Evolutionary conservation across 2,113 vertebrate genomes (phyloP).

Genomic region (Chitala chitala): DNA sequence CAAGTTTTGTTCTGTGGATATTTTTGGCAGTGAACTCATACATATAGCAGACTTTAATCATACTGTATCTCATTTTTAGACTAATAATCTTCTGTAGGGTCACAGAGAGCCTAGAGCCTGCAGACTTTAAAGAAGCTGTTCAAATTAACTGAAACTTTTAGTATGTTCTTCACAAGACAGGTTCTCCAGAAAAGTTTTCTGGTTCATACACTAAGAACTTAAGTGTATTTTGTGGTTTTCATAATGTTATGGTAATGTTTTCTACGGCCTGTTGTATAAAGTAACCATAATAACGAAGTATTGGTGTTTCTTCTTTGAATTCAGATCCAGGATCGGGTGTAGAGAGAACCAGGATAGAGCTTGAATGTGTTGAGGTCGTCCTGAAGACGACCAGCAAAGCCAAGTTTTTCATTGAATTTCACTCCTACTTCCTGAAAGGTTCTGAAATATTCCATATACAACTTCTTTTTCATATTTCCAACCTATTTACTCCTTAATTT

Average conservation of each 20-base stretch:
- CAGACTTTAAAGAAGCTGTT: too few relatives aligned
- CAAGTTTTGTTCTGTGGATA: not conserved
- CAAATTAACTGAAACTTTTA: too few relatives aligned
- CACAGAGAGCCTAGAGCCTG: too few relatives aligned
- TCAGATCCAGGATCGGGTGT: constrained; percentile 50
- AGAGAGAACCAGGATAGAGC: constrained; percentile 68
- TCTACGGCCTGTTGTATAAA: too few relatives aligned
- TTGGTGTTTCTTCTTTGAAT: not conserved
- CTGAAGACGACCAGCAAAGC: constrained; percentile 77
- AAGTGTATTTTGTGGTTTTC: not conserved
- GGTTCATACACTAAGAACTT: too few relatives aligned
- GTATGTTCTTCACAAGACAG: too few relatives aligned
- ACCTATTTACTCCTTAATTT: not conserved
- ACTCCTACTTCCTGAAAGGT: constrained; percentile 77
- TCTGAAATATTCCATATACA: constrained; percentile 8
- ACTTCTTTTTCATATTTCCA: not conserved
- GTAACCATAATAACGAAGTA: not conserved
- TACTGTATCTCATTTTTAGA: too few relatives aligned
- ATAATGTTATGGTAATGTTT: too few relatives aligned
- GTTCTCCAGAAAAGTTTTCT: too few relatives aligned
- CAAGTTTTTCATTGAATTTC: constrained; percentile 79
- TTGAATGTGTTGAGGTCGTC: constrained; percentile 73
- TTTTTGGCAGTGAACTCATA: too few relatives aligned
- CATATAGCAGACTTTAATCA: too few relatives aligned
- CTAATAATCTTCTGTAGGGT: too few relatives aligned